Conservation (phyloP, 2,113 vertebrate genomes). For the Leptosomus discolor region DNA sequence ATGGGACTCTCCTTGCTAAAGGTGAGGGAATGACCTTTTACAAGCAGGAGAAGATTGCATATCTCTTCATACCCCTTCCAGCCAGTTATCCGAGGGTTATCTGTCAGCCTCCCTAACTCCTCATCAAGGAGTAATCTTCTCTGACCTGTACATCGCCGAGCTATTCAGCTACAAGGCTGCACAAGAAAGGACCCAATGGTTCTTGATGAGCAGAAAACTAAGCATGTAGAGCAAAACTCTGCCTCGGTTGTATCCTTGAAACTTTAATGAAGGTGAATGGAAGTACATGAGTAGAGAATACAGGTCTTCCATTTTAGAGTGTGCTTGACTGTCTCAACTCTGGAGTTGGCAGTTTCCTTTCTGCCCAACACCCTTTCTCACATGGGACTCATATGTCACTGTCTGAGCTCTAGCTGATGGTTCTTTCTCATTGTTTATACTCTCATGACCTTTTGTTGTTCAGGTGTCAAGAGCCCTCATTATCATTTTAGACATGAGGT, state of each 20-base stretch:
- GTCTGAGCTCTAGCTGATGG: background rate
- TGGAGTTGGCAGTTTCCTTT: background rate
- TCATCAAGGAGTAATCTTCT: background rate
- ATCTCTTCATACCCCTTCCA: background rate
- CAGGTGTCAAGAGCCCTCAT: slow-evolving; percentile 25
- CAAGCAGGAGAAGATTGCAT: background rate
- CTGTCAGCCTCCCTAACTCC: background rate
- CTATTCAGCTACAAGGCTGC: background rate
- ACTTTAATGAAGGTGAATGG: background rate
- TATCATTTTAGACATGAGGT: slow-evolving; percentile 50
- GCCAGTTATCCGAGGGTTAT: background rate
- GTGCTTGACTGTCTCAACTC: background rate
- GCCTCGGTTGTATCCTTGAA: background rate
- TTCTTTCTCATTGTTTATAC: slow-evolving; percentile 24
- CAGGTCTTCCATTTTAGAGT: background rate
- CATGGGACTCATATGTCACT: background rate
- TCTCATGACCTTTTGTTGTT: slow-evolving; percentile 44
- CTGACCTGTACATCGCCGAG: background rate
- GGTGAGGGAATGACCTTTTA: slow-evolving; percentile 22
- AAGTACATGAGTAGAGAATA: background rate
- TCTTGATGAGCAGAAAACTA: background rate
- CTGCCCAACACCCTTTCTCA: background rate
- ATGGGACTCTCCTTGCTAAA: background rate
- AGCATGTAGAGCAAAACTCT: background rate
- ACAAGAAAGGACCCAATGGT: background rate